Percentiles rank a stretch among this genome's conserved stretches.
phyloP scores from a whole-genome alignment of 2,797 vertebrate species.

The Manis javanica region DNA sequence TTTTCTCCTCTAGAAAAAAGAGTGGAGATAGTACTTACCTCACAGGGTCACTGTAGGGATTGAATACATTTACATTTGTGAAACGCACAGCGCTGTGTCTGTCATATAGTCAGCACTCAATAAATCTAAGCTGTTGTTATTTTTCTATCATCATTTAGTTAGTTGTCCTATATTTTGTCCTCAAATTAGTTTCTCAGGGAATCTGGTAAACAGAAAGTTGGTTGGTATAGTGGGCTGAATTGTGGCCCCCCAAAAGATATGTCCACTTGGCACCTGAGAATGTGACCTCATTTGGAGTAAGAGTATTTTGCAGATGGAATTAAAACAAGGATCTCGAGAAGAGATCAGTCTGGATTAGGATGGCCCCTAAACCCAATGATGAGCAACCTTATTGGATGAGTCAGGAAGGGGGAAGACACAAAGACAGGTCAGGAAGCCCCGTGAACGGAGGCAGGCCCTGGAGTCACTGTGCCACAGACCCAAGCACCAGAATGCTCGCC shows the following conservation, averaged over 20 bases:
- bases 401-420: background rate
- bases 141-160: background rate
- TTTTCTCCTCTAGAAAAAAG: background rate
- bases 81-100: background rate
- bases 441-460: background rate
- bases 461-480: background rate
- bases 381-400: background rate
- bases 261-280: background rate
- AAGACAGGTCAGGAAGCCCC: background rate
- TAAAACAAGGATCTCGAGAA: background rate
- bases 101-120: background rate
- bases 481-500: background rate
- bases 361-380: background rate
- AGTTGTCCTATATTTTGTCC: background rate
- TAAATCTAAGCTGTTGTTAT: background rate
- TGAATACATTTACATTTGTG: background rate
- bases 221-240: background rate
- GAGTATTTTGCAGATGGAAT: background rate
- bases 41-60: background rate
- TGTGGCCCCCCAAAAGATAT: background rate
- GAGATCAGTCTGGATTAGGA: background rate
- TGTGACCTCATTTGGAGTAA: background rate
- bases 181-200: slow-evolving; percentile 7
- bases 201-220: background rate
- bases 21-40: background rate